Evolutionary conservation across 2,797 vertebrate genomes (phyloP), one percentile per base, ranked within the genome.

Genomic region (Myoxocephalus aenaeus): DNA sequence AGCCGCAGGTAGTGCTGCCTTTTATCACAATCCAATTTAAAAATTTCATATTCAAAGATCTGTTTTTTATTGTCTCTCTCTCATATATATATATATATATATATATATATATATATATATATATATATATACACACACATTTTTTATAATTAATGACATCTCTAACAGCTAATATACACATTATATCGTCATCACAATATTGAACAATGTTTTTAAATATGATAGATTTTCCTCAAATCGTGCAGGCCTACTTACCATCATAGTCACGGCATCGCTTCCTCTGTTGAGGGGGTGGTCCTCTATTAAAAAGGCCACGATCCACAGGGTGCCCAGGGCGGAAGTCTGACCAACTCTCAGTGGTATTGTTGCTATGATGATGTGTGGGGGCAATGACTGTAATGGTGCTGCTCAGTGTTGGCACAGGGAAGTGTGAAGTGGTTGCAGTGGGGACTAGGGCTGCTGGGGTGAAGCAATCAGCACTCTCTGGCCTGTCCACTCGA

Each of bases 201-300:
- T 46, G 4, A 17, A 46, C 15, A 46, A 46, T 46, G 8, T 51
- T 51, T 51, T 20, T 18, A n/a, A 9, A n/a, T 20, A 3, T 51
- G 15, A 46, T 20, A n/a, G 20, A n/a, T n/a, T n/a, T 51, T 51
- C 48, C 20, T 51, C 8, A 51, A 10, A n/a, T 51, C 20, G 11
- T 53, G 22, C 51, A 53, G 13, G 53, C 13, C 53, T 8, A 29
- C 14, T 32, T 57, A 57, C 54, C 98, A 70, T 99, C 97, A 86
- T 99, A 99, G 90, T 99, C 98, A 75, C 98, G 95, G 89, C 98
- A 99, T 51, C 98, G 95, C 84, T 99, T 99, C 90, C 99, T 97
- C 74, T 93, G 96, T 77, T 96, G 96, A 0, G 96, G 96, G 53
- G 96, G 95, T 0, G 95, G 96, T 5, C 93, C 96, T 89, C 97